Percentiles rank a stretch among this genome's conserved stretches.
phyloP scores from a whole-genome alignment of 2,888 invertebrate genomes.

The Gnatocerus cornutus region DNA sequence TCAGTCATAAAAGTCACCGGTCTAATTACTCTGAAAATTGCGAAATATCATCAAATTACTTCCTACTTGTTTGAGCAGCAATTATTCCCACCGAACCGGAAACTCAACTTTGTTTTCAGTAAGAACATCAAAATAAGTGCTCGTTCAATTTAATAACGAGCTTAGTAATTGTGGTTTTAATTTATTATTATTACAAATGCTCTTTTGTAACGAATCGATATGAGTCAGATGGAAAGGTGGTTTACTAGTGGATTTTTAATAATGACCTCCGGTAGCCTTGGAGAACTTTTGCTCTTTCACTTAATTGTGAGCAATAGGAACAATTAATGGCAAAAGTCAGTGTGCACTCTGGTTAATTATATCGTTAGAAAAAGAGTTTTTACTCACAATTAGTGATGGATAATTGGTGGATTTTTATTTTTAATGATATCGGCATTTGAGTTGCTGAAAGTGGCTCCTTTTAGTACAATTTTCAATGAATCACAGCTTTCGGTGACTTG shows the following conservation, averaged over 20 bases:
- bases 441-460: no score
- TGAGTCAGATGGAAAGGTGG: constrained; percentile 40
- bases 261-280: constrained; percentile 32
- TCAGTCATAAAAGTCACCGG: constrained; percentile 8
- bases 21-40: constrained; percentile 38
- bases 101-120: neutral
- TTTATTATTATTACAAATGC: constrained; percentile 24
- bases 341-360: no score
- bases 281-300: constrained; percentile 28
- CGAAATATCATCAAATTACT: constrained; percentile 27
- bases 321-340: neutral
- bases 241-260: constrained; percentile 28
- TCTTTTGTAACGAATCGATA: constrained; percentile 31
- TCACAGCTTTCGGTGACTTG: no score
- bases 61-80: constrained; percentile 25
- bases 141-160: neutral
- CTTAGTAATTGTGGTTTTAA: neutral
- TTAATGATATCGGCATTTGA: no score
- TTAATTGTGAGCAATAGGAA: neutral
- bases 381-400: no score
- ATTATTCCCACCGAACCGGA: constrained; percentile 32
- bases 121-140: neutral
- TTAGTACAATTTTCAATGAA: no score
- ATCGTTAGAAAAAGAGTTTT: no score
- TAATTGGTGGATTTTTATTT: no score